phyloP scores from a whole-genome alignment of 2,888 invertebrate species.

The Aelia acuminata region DNA sequence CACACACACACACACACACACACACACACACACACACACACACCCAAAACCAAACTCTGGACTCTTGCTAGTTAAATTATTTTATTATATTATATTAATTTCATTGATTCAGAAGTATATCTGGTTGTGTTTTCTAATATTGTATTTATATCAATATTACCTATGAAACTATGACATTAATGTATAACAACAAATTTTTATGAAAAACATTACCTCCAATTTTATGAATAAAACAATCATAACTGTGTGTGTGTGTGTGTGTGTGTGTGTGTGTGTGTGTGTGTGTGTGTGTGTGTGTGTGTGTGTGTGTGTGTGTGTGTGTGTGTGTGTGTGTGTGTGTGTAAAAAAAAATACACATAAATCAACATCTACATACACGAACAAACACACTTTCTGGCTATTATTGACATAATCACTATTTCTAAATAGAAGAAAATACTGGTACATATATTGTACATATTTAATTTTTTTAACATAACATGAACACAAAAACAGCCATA shows the following conservation, averaged over 20 bases:
- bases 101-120: background rate
- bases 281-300: too few relatives aligned
- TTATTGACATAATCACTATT: slow-evolving; percentile 25
- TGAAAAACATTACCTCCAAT: too few relatives aligned
- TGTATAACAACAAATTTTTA: too few relatives aligned
- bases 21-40: background rate
- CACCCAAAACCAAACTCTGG: too few relatives aligned
- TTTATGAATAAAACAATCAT: too few relatives aligned
- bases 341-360: background rate
- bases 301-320: too few relatives aligned
- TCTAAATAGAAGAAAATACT: slow-evolving; percentile 39
- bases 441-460: background rate
- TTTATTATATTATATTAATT: background rate
- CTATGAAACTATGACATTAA: slow-evolving; percentile 1
- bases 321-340: too few relatives aligned
- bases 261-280: background rate
- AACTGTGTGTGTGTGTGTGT: too few relatives aligned
- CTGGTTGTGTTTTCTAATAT: background rate
- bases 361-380: background rate
- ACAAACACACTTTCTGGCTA: background rate
- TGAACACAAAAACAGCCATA: slow-evolving; percentile 36
- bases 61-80: background rate
- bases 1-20: background rate
- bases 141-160: background rate
- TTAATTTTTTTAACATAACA: background rate